Conservation (phyloP, 2,888 invertebrate genomes). For the Dolichomitus sp. region DNA sequence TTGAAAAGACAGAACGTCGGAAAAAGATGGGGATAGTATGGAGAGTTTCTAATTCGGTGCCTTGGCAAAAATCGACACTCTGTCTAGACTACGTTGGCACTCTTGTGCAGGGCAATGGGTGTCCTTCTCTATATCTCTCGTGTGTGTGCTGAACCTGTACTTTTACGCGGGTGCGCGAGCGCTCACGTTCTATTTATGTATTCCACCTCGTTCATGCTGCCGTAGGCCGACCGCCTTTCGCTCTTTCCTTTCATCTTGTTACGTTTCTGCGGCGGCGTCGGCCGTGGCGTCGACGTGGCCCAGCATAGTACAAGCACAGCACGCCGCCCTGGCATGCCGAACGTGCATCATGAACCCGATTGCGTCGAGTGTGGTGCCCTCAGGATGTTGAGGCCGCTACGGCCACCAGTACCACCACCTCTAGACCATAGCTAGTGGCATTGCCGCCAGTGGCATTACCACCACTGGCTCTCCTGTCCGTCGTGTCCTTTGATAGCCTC, state of each 20-base stretch:
- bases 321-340: conserved; percentile 3
- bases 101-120: conserved; percentile 64
- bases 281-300: conserved; percentile 24
- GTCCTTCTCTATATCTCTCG: conserved; percentile 58
- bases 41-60: conserved; percentile 77
- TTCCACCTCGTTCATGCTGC: conserved; percentile 82
- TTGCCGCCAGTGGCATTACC: conserved; percentile 42
- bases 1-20: conserved; percentile 42
- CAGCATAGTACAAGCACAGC: neutral
- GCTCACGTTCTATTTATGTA: conserved; percentile 83
- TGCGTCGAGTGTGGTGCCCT: conserved; percentile 27
- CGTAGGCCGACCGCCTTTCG: conserved; percentile 71
- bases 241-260: conserved; percentile 84
- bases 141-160: conserved; percentile 16
- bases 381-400: conserved; percentile 29
- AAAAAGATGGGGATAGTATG: conserved; percentile 60
- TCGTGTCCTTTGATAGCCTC: conserved; percentile 53
- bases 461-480: conserved; percentile 33
- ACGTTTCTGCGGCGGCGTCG: conserved; percentile 77
- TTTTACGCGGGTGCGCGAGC: conserved; percentile 67
- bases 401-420: conserved; percentile 14
- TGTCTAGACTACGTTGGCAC: conserved; percentile 73
- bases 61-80: conserved; percentile 82
- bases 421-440: conserved; percentile 12
- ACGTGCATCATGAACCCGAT: conserved; percentile 45